Base-by-base conservation (phyloP, 2,797 vertebrate species). In the Heterohyrax brucei region DNA sequence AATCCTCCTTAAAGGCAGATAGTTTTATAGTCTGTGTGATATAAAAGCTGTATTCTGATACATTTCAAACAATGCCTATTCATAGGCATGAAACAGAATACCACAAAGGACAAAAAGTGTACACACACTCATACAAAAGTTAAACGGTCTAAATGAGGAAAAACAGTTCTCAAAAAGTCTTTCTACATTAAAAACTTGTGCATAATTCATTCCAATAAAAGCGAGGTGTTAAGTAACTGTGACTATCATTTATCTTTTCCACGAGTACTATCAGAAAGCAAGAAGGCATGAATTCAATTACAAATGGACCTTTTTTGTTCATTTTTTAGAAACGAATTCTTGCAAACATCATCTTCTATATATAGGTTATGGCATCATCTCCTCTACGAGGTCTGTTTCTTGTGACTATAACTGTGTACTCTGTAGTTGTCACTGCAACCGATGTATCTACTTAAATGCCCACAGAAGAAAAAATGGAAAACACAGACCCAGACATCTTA, bases 81-180 rank as follows among this genome's bases (percentile, higher is more conserved):
- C 64, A 91, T 8, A 94, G 87, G 93, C 91, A 95, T 33, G 89
- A 95, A 88, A 95, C 13, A 97, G 5, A 66, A 95, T 92, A 96
- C 28, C 39, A 91, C 98, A 26, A 62, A 56, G 30, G 88, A 97
- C 85, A 93, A 92, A 8, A 86, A 73, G n/a, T 76, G 70, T 21
- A 22, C 53, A 87, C 33, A 96, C 84, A 91, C 5, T 14, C 93
- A 97, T 96, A 92, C 19, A 50, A 90, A 97, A 93, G 12, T 0
- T n/a, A 12, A 90, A 73, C 97, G 18, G 44, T 7, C 56, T 22
- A 96, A 91, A 46, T 97, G 83, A 94, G 89, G 94, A 94, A 87
- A 77, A 62, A 78, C 1, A 78, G 18, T 84, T 48, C 28, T 86
- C 68, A 87, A 77, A 77, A 48, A 26, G 24, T 76, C 28, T 59